Conservation (phyloP, 2,888 invertebrate species). For the Amiota minor region DNA sequence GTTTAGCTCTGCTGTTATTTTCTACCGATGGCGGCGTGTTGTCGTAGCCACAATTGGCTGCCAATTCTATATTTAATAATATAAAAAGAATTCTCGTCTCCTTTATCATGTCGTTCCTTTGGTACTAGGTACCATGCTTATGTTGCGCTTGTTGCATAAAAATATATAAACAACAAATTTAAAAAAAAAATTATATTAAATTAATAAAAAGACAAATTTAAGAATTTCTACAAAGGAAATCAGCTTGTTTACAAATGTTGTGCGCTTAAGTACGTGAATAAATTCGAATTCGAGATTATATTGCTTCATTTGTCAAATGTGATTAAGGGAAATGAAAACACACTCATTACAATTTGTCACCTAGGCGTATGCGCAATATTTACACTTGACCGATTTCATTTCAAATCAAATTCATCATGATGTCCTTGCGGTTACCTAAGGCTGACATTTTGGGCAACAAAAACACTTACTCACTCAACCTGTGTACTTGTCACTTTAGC, state of each 20-base stretch:
- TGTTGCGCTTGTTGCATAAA: too few relatives aligned
- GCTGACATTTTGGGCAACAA: background rate
- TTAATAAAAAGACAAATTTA: too few relatives aligned
- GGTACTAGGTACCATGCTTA: too few relatives aligned
- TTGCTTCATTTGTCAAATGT: slow-evolving; percentile 13
- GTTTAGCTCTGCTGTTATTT: background rate
- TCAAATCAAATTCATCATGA: slow-evolving; percentile 29
- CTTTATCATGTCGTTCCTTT: too few relatives aligned
- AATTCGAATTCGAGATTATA: background rate
- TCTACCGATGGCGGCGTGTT: background rate
- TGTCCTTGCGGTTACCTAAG: background rate
- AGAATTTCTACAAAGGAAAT: background rate
- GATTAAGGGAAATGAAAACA: background rate
- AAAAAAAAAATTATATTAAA: too few relatives aligned
- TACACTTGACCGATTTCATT: slow-evolving; percentile 37
- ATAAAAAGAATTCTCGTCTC: background rate
- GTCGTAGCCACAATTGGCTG: slow-evolving; percentile 12
- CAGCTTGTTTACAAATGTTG: background rate
- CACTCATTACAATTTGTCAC: slow-evolving; percentile 40
- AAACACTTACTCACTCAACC: slow-evolving; percentile 4
- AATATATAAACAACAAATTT: too few relatives aligned
- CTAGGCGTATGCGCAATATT: slow-evolving; percentile 50
- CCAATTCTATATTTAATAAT: slow-evolving; percentile 27
- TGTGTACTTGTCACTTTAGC: background rate
- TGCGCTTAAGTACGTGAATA: background rate